phyloP scores from a whole-genome alignment of 2,113 vertebrate genomes.

The Emydura subglobosa region DNA sequence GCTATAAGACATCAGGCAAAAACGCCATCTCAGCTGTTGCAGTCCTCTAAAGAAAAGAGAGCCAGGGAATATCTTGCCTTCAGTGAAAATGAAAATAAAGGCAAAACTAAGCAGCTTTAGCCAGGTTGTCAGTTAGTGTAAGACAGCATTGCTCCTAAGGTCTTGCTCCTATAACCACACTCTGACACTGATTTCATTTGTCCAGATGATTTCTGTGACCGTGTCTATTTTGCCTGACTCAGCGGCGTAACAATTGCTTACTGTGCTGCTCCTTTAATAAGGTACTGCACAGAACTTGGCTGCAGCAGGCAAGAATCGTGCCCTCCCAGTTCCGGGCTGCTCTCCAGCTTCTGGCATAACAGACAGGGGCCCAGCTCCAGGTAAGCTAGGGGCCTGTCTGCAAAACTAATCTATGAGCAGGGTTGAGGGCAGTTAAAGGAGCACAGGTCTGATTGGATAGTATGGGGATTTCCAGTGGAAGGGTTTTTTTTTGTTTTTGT shows the following conservation, averaged over 20 bases:
- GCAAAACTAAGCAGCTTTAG: not conserved
- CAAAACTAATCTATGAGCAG: rapidly evolving
- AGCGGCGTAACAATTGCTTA: too few relatives aligned
- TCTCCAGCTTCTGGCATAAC: not conserved
- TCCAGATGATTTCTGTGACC: not conserved
- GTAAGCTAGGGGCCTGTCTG: not conserved
- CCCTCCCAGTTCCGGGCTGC: not conserved
- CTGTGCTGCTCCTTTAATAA: not conserved
- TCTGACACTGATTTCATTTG: rapidly evolving
- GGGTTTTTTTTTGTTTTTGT: too few relatives aligned
- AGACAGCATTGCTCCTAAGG: not conserved
- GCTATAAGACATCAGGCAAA: not conserved
- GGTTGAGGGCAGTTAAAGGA: not conserved
- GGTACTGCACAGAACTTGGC: not conserved
- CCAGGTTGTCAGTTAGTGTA: not conserved
- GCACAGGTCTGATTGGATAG: not conserved
- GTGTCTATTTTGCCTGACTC: not conserved
- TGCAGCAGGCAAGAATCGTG: not conserved
- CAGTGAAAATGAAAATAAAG: not conserved
- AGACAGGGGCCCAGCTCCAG: not conserved
- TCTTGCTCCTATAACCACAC: rapidly evolving
- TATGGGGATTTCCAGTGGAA: not conserved
- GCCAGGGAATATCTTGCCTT: not conserved
- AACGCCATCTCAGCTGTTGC: not conserved
- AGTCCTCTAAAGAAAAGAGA: not conserved